These are phyloP conservation scores for Oncopeltus fasciatus DNA, from an alignment of 1,140 invertebrate species.

Conservation along the genomic window DNA sequence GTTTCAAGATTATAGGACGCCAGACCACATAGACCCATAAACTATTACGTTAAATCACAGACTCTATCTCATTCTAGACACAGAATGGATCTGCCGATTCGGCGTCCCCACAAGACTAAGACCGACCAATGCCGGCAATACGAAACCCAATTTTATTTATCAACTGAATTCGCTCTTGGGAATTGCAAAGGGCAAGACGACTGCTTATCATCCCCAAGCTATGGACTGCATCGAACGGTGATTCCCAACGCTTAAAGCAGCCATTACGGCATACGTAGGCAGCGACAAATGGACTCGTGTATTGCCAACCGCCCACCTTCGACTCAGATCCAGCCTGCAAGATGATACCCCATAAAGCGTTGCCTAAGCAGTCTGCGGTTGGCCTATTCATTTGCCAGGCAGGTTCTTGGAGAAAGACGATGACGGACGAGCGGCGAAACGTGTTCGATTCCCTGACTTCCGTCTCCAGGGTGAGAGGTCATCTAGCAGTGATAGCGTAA, in stretches of 20 bases:
- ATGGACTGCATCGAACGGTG: background rate
- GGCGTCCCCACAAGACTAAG: background rate
- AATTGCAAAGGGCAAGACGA: background rate
- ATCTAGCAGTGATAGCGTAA: too few species aligned
- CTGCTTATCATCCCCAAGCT: background rate
- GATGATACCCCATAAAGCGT: background rate
- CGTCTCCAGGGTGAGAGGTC: too few species aligned
- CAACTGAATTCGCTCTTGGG: background rate
- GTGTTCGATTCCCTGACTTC: too few species aligned
- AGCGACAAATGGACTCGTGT: background rate
- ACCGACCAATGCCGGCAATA: background rate
- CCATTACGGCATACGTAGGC: background rate
- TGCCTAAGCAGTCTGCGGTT: background rate
- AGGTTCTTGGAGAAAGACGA: background rate
- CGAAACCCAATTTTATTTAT: background rate
- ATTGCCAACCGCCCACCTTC: background rate
- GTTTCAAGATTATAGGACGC: background rate
- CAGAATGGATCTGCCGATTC: background rate
- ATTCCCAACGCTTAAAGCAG: background rate
- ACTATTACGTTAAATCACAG: background rate
- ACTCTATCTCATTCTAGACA: background rate
- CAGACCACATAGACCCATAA: background rate
- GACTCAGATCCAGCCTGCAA: background rate
- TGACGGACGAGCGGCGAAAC: background rate
- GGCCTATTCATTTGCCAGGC: background rate